phyloP scores from a whole-genome alignment of 2,113 vertebrate genomes.

The Heterotis niloticus region DNA sequence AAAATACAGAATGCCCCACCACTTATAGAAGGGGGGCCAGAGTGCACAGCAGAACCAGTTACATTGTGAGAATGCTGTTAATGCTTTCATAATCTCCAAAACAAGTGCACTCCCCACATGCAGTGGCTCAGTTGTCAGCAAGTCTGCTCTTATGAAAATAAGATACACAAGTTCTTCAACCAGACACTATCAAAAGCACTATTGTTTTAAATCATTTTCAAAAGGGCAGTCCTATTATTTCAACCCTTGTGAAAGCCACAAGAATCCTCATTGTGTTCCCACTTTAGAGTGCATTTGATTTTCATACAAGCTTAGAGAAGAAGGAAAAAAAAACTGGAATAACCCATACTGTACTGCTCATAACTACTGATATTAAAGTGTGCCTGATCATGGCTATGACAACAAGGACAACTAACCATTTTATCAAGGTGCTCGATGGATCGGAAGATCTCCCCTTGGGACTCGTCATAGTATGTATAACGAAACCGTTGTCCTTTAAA shows the following conservation, averaged over 20 bases:
- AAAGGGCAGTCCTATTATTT: neutral
- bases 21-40: no score
- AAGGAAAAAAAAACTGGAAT: neutral
- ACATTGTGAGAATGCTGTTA: no score
- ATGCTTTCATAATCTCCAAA: no score
- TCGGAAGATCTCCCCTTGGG: slow-evolving; percentile 98
- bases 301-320: neutral
- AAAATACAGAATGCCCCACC: no score
- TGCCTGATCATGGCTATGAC: no score
- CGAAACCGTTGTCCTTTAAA: slow-evolving; percentile 92
- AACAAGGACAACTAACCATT: slow-evolving; percentile 76
- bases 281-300: neutral
- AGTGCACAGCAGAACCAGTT: no score
- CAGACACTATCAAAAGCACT: no score
- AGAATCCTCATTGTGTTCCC: no score
- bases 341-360: neutral
- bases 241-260: neutral
- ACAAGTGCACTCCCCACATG: no score
- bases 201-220: neutral
- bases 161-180: neutral
- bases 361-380: no score
- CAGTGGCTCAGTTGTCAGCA: neutral
- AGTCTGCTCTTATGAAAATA: neutral
- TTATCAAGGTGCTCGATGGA: slow-evolving; percentile 99
- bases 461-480: slow-evolving; percentile 98